Percentiles rank a stretch among this genome's conserved stretches.
Evolutionary conservation across 2,113 vertebrate genomes (phyloP).

Genomic region (Podocnemis expansa): DNA sequence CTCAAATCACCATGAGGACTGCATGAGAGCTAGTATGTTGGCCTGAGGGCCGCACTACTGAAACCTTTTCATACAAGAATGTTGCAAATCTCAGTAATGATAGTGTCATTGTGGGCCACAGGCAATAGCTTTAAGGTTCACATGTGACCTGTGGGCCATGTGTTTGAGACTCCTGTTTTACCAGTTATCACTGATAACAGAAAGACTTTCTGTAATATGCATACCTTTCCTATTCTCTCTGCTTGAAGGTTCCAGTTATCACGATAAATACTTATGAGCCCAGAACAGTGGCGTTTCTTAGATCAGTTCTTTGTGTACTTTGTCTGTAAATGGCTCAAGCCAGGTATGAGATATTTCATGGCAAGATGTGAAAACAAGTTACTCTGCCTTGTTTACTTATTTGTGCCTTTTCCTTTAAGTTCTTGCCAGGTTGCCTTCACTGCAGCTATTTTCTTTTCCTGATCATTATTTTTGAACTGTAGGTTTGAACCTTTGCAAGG

Average conservation of each 20-base stretch:
- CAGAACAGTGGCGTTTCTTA: neutral
- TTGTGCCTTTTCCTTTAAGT: neutral
- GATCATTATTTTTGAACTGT: constrained; percentile 2
- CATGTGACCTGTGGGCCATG: too few species aligned
- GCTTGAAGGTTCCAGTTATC: neutral
- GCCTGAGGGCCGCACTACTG: too few species aligned
- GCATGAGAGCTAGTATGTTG: too few species aligned
- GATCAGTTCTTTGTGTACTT: neutral
- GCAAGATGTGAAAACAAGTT: neutral
- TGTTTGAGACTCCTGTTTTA: too few species aligned
- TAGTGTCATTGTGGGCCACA: too few species aligned
- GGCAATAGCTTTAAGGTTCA: too few species aligned
- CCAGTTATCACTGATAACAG: neutral
- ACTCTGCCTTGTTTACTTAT: neutral
- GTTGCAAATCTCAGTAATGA: too few species aligned
- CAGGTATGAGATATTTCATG: neutral
- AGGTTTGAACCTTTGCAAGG: constrained; percentile 39
- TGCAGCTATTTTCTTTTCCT: neutral
- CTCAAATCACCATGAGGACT: too few species aligned
- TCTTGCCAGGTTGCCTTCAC: neutral
- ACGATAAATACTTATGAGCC: neutral
- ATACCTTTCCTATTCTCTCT: neutral
- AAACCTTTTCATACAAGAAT: too few species aligned
- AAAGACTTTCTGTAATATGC: neutral
- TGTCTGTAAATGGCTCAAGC: neutral